phyloP scores from a whole-genome alignment of 2,888 invertebrate species.

The Lucinisca nassula region DNA sequence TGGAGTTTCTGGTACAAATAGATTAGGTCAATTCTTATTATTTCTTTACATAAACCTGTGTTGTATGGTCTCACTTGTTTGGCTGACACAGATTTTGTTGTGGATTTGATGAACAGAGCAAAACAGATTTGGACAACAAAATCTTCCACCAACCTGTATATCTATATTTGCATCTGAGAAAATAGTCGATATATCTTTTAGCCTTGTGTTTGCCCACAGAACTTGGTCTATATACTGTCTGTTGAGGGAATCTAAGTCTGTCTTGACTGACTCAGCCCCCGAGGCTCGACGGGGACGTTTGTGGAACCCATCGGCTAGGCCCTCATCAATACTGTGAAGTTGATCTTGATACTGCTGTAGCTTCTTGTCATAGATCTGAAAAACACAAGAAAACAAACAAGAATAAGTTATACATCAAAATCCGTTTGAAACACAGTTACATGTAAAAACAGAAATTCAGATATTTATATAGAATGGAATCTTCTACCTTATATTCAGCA shows the following conservation, averaged over 20 bases:
- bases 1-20: too few species aligned
- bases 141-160: slow-evolving; percentile 92
- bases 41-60: too few species aligned
- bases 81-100: too few species aligned
- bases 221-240: slow-evolving; percentile 91
- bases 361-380: slow-evolving; percentile 87
- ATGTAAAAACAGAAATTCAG: too few species aligned
- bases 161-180: slow-evolving; percentile 87
- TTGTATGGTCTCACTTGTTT: too few species aligned
- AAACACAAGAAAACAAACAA: background rate
- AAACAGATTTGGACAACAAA: too few species aligned
- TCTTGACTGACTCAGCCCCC: slow-evolving; percentile 93
- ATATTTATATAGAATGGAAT: too few species aligned
- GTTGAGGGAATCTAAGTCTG: slow-evolving; percentile 94
- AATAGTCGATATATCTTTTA: slow-evolving; percentile 89
- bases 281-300: slow-evolving; percentile 81
- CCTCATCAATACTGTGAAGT: slow-evolving; percentile 89
- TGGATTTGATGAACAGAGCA: too few species aligned
- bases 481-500: too few species aligned
- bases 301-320: slow-evolving; percentile 70
- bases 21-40: too few species aligned
- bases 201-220: slow-evolving; percentile 88
- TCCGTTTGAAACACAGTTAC: too few species aligned
- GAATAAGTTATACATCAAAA: too few species aligned
- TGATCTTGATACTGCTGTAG: slow-evolving; percentile 95